Evolutionary conservation across 2,888 invertebrate genomes (phyloP).

Genomic region (Cheilosia urbana): DNA sequence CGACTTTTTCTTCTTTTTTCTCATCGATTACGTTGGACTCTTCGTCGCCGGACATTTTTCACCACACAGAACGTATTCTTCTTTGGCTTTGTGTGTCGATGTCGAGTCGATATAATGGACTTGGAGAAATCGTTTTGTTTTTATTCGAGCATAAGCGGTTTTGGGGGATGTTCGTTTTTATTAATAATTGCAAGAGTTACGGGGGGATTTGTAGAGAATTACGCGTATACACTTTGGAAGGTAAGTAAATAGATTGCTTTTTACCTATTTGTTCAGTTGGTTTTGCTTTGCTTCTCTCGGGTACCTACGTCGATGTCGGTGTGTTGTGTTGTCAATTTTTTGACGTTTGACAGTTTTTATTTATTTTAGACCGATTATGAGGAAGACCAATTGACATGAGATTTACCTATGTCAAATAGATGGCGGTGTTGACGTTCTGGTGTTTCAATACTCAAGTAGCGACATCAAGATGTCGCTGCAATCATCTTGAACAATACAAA

Average conservation of each 20-base stretch:
- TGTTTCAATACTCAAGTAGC: too few relatives aligned
- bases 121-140: slow-evolving; percentile 11
- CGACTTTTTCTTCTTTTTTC: slow-evolving; percentile 79
- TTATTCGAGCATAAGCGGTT: slow-evolving; percentile 9
- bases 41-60: slow-evolving; percentile 79
- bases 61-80: slow-evolving; percentile 17
- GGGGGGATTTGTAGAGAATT: slow-evolving; percentile 24
- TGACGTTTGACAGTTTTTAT: slow-evolving; percentile 69
- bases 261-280: slow-evolving; percentile 70
- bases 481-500: too few relatives aligned
- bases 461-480: too few relatives aligned
- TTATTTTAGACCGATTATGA: slow-evolving; percentile 27
- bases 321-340: slow-evolving; percentile 78
- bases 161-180: background rate
- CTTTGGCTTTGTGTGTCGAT: slow-evolving; percentile 32
- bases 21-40: slow-evolving; percentile 77
- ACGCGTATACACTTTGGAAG: slow-evolving; percentile 23
- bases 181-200: background rate
- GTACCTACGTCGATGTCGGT: slow-evolving; percentile 69
- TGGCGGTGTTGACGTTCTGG: background rate
- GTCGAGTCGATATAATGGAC: background rate
- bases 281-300: slow-evolving; percentile 32
- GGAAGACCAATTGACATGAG: background rate
- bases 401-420: background rate
- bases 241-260: slow-evolving; percentile 60